These are phyloP conservation scores for Lepus timidus DNA, from an alignment of 2,113 vertebrate species.

Conservation along the genomic window DNA sequence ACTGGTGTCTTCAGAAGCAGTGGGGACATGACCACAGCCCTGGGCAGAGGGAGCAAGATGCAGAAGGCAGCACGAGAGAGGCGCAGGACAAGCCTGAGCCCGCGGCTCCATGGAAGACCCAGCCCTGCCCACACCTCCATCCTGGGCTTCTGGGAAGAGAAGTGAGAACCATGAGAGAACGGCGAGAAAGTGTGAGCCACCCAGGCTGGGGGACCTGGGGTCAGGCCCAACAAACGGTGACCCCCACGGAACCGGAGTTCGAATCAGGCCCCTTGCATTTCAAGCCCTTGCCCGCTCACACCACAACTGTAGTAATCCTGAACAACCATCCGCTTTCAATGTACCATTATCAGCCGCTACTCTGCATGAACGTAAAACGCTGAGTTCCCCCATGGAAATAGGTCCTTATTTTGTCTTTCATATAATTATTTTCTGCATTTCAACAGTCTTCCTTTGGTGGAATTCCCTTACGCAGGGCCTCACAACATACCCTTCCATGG, in stretches of 20 bases:
- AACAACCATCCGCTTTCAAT: background rate
- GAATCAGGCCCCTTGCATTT: background rate
- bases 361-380: background rate
- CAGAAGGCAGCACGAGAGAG: fast-evolving
- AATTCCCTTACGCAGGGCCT: background rate
- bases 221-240: background rate
- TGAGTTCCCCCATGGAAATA: background rate
- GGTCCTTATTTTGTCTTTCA: conserved; percentile 32
- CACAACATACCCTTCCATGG: background rate
- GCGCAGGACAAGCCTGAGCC: background rate
- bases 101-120: fast-evolving
- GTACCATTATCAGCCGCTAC: background rate
- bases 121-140: background rate
- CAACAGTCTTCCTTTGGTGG: background rate
- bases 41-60: fast-evolving
- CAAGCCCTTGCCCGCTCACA: background rate
- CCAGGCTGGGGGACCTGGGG: background rate
- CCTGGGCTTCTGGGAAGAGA: background rate
- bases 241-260: background rate
- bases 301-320: background rate
- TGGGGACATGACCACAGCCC: background rate
- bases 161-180: background rate
- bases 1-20: background rate
- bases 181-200: background rate
- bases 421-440: background rate